Evolutionary conservation across 2,888 invertebrate genomes (phyloP), one percentile per base, ranked within the genome.

Genomic region (Tenodera sinensis): DNA sequence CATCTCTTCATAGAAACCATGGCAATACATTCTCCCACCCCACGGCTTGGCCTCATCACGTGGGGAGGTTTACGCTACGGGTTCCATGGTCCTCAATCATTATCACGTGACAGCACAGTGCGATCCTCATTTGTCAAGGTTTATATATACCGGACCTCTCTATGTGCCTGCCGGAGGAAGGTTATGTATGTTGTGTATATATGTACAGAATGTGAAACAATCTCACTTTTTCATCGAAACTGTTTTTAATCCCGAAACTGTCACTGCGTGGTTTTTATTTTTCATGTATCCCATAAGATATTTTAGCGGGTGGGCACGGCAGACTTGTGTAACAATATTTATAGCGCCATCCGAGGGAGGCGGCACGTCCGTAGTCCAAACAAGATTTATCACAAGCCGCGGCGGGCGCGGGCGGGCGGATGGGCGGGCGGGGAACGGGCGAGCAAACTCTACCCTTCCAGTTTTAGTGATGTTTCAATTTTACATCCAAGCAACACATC

Each of bases 91-190:
- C 90, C 91, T 91, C 91, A 90, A 91, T 91, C 91, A 91, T 91
- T 90, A 89, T 89, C 89, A 90, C 90, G 90, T 90, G 91, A 91
- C 91, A 91, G 90, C 89, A 88, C 84, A 88, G 88, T 89, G 89
- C 90, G 86, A 88, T 88, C 90, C 90, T 90, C 90, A 90, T 90
- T 90, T 90, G 90, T 90, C 90, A 90, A 89, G 88, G 89, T 89
- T 90, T 89, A 89, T 89, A 88, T 86, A 89, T 81, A 54, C 84
- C 88, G 82, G 87, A 87, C 87, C 86, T 87, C 87, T 87, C 81
- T 87, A 87, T 87, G 87, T 81, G 81, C 42, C 83, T 81, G 81
- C 42, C 83, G 28, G 42, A 85, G 85, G 54, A 71, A 20, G 54
- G 54, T 71, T 71, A 71, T 71, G 54, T 71, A 71, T 71, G 54